Base-by-base conservation (phyloP, 2,888 invertebrate species). In the Pandemis cinnamomeana region DNA sequence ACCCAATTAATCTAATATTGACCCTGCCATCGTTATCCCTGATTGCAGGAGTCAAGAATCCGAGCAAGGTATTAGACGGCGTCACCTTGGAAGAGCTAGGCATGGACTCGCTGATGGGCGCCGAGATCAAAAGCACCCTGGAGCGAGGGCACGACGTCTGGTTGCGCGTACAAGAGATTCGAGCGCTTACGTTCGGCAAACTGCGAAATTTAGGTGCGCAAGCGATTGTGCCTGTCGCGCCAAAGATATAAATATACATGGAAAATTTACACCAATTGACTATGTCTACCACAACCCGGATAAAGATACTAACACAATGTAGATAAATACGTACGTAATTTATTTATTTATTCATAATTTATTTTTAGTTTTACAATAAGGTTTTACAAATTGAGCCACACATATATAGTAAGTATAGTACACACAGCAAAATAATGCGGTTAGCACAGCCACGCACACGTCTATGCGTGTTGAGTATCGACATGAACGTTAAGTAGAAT, bases 81-180 rank as follows among this genome's bases (percentile, higher is more conserved):
- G 95, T 97, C 5, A 97, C 97, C 58, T 94, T 99, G 62, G 98
- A 98, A 42, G 99, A 99, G 89, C 95, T 99, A 58, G 99, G 99
- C 76, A 98, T 99, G 96, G 99, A 99, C 88, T 99, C 99, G 1
- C 94, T 99, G 79, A 99, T 99, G 99, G 99, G 99, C 63, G 99
- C 99, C 0, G 99, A 99, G 95, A 98, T 99, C 85, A 99, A 99
- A 89, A 99, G 99, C 92, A 98, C 98, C 0, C 93, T 99, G 71
- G 99, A 99, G 89, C 95, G 99, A 72, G 98, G 97, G 84, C 99
- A 97, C 92, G 99, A 99, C 89, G 92, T 99, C 74, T 96, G 98
- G 36, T 94, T 99, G 76, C 97, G 97, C 77, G 97, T 98, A 80
- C 98, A 98, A 89, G 99, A 99, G 91, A 98, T 99, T 82, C 96